A percentile compares a stretch with the other conserved stretches of the same genome.
Conservation (phyloP, 1,140 invertebrate species). For the Bombus sibiricus region DNA sequence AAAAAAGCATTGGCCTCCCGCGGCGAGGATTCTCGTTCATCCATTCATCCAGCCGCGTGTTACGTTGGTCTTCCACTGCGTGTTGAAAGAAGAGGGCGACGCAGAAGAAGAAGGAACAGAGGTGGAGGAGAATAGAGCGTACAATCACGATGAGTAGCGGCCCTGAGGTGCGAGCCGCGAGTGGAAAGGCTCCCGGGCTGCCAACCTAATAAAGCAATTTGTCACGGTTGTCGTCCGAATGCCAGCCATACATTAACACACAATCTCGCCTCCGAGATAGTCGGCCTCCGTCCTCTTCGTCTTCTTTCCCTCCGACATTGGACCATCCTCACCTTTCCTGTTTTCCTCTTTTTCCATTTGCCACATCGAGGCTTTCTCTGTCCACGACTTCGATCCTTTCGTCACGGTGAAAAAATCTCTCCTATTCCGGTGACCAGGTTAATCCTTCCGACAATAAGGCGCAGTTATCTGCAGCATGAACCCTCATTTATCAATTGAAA, state of each 20-base stretch:
- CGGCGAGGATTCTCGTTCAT: constrained; percentile 58
- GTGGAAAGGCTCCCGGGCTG: constrained; percentile 80
- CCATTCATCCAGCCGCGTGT: constrained; percentile 67
- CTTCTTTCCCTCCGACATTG: constrained; percentile 17
- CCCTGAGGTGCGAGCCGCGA: constrained; percentile 70
- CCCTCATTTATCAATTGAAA: constrained; percentile 20
- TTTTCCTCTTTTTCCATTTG: constrained; percentile 48
- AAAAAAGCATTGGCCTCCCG: constrained; percentile 66
- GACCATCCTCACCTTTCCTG: constrained; percentile 45
- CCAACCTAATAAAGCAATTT: constrained; percentile 82
- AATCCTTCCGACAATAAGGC: not conserved
- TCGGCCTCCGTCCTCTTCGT: constrained; percentile 54
- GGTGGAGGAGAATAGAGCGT: constrained; percentile 70
- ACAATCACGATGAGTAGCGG: constrained; percentile 74
- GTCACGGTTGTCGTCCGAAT: constrained; percentile 82
- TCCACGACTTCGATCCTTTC: constrained; percentile 20
- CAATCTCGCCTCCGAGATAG: constrained; percentile 75
- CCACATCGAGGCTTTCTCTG: constrained; percentile 27
- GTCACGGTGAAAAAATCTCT: constrained; percentile 11
- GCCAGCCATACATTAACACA: constrained; percentile 81
- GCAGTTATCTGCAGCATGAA: not conserved
- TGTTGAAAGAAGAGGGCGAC: constrained; percentile 63
- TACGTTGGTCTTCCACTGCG: constrained; percentile 62
- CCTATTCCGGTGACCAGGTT: constrained; percentile 16
- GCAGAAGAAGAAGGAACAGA: constrained; percentile 58